Base-by-base conservation (phyloP, 2,113 vertebrate genomes). In the Tragelaphus buxtoni region DNA sequence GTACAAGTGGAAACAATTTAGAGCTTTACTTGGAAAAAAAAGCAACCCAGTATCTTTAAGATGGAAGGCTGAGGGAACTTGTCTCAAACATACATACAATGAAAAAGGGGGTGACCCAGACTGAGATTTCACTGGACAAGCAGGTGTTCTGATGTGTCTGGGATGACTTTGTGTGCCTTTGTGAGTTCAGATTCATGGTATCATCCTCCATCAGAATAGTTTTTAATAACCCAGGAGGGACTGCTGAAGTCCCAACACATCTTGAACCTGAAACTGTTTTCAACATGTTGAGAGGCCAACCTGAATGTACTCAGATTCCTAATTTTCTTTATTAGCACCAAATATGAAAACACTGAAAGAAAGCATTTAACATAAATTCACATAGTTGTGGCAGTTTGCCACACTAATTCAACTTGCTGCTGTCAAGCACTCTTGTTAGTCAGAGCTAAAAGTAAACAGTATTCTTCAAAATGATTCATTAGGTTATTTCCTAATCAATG, bases 401-500 rank as follows among this genome's bases (percentile, higher is more conserved):
- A 56, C 45, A 88, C 74, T 96, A 97, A 97, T 72, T 94, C 65
- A 95, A 93, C 53, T 88, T 80, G 82, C 79, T 89, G 58, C 63
- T 94, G 65, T 96, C 81, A 96, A 97, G 42, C 7, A 74, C 32
- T 0, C 2, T 39, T 95, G 35, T 60, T 85, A 85, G 35, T 83
- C 53, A 83, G 39, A 97, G 77, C 58, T 94, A 92, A 98, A 97
- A 97, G 96, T 90, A 94, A 96, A 95, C 17, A 42, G 1, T 22
- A 7, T 93, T 96, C n/a, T 96, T 98, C 65, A 93, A 89, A 94
- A 39, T 91, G 56, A 95, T 91, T 98, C 86, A 93, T 96, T 92
- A 80, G 7, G 51, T 84, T 87, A 14, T 69, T 96, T 98, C 79
- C 82, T 56, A 89, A 72, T 97, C 80, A 87, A 86, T 39, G 28